Evolutionary conservation across 2,888 invertebrate genomes (phyloP), one percentile per base, ranked within the genome.

Genomic region (Leucophenga montana): DNA sequence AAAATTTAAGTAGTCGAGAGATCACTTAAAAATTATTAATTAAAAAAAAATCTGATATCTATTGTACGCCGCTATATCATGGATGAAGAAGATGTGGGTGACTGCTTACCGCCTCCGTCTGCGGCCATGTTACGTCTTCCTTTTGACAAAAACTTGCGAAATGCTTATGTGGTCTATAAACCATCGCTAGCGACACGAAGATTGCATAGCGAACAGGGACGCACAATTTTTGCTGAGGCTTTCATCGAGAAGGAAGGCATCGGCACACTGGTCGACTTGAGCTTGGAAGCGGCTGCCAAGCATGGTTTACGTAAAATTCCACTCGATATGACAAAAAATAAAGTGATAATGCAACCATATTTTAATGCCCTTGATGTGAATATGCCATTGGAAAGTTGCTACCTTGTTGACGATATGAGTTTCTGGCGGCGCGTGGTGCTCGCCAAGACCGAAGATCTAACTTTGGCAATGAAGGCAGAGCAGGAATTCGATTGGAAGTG

Each of bases 351-450:
- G 54, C 82, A 80, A 61, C 76, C 80, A 0, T 78, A 83, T 50
- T 85, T 81, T 68, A 85, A 86, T 50, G 73, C 79, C 0, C 61
- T 88, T 22, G 79, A 82, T 64, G 73, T 82, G 0, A 74, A 87
- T 27, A 18, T 84, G 53, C 85, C 86, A 0, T 73, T 88, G 22
- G 69, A 72, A 6, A 70, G 84, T 14, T 86, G 87, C 62, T 84
- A 82, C 22, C 71, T 76, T 50, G 79, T 88, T 14, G 71, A 73
- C 0, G 85, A 84, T 20, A 16, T 78, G 14, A 72, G 76, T 0
- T 88, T 77, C 69, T 88, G 87, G 87, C 82, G 78, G 1, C 82
- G 87, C 8, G 78, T 86, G 0, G 88, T 83, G 8, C 68, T 27
- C 27, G 27, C 27, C 27, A 27, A 27, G 27, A 27, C 27, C 27